Base-by-base conservation (phyloP, 2,888 invertebrate genomes). In the Enchytraeus crypticus region DNA sequence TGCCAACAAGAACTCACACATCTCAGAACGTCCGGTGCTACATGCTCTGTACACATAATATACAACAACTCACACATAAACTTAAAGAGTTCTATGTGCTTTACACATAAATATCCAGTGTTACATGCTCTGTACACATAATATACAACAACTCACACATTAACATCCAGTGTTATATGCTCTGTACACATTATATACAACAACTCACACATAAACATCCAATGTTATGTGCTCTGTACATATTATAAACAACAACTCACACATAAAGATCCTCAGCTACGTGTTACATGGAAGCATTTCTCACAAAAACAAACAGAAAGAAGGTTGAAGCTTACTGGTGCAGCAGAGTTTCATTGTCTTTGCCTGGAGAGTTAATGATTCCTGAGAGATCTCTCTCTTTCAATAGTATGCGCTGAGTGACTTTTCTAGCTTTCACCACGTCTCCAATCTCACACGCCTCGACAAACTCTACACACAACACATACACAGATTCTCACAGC, bases 41-140 rank as follows among this genome's bases (percentile, higher is more conserved):
- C 89, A 88, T 4, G 92, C 90, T 33, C 92, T 90, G 61, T 23
- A 55, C 21, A 38, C 18, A 11, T 23, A 30, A 55, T 21, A 51
- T 30, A 57, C 57, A 1, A 5, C 33, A 23, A 29, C 27, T 8
- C 23, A 32, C 18, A n/a, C 14, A n/a, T 5, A n/a, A 33, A 29
- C 3, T 85, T 0, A 95, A 96, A 57, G 86, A 84, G 80, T 93
- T 92, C 70, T 89, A 88, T 4, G 92, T 90, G 33, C 92, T 90
- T 58, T 23, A 55, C 21, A 38, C 18, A 11, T 23, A 27, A 85
- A 66, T 86, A 85, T 0, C 95, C 96, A 57, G 86, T 84, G 80
- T 93, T 92, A 71, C 89, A 88, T 4, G 92, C 90, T 33, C 92
- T 90, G 61, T 23, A 55, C 21, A 38, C 18, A 11, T 23, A 30